Evolutionary conservation across 2,113 vertebrate species (phyloP).

Genomic region (Hippocampus guttulatus): DNA sequence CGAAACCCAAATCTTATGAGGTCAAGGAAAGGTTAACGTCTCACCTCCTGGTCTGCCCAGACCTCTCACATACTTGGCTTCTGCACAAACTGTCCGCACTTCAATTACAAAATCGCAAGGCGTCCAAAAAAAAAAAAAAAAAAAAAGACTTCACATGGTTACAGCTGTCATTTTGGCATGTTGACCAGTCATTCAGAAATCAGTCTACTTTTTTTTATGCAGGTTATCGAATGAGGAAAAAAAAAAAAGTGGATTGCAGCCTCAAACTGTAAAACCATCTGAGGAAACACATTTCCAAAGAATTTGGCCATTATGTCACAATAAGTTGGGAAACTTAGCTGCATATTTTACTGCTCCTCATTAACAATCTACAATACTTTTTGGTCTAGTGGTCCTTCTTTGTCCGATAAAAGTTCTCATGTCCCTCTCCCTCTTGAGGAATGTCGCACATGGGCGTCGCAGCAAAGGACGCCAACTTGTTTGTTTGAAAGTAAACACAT

Average conservation of each 20-base stretch:
- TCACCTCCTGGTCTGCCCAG: constrained; percentile 47
- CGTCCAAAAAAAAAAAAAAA: no score
- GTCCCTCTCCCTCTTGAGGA: constrained; percentile 17
- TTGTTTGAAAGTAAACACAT: constrained; percentile 4
- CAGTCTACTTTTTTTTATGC: no score
- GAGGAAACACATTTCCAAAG: not conserved
- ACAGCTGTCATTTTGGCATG: no score
- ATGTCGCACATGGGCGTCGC: constrained; percentile 35
- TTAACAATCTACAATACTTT: not conserved
- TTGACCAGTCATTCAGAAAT: no score
- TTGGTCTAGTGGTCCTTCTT: not conserved
- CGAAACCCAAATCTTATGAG: constrained; percentile 59
- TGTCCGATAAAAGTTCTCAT: not conserved
- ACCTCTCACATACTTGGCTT: constrained; percentile 68
- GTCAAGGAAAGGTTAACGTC: constrained; percentile 69
- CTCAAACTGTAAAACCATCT: not conserved
- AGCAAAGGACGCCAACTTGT: constrained; percentile 14
- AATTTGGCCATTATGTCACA: no score
- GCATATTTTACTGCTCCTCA: not conserved
- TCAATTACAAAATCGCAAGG: not conserved
- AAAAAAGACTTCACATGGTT: no score
- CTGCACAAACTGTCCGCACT: constrained; percentile 36
- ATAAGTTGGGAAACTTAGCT: not conserved
- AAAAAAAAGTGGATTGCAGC: not conserved
- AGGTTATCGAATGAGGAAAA: no score